Conservation (phyloP, 1,140 invertebrate genomes). For the Drosophila novamexicana region DNA sequence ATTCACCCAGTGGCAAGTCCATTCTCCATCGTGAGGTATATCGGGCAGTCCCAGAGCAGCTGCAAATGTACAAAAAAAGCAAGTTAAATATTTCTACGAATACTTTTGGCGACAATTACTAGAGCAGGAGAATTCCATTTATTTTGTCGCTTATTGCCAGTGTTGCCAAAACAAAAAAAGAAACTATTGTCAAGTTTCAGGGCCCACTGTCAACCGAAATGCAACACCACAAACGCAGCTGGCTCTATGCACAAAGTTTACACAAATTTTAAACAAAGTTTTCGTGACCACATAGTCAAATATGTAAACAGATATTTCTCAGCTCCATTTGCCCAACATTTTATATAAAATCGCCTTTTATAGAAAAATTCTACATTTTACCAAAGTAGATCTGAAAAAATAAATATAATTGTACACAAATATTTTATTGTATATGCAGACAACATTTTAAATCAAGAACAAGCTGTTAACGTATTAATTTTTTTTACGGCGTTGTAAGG, state of each 20-base stretch:
- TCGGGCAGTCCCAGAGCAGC: conserved; percentile 68
- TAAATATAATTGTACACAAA: too few species aligned
- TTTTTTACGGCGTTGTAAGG: too few species aligned
- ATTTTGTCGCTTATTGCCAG: conserved; percentile 1
- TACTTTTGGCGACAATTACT: not conserved
- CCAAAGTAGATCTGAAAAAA: too few species aligned
- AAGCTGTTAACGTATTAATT: too few species aligned
- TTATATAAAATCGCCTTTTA: not conserved
- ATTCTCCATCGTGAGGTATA: conserved; percentile 85
- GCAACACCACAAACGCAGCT: not conserved
- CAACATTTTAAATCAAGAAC: too few species aligned
- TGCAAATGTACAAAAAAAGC: conserved; percentile 21
- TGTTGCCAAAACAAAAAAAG: not conserved
- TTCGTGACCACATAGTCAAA: conserved; percentile 6
- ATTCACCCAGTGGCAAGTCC: conserved; percentile 87
- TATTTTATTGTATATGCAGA: too few species aligned
- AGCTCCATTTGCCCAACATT: not conserved
- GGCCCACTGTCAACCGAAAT: not conserved
- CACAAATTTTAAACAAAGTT: not conserved
- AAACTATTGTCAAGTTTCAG: conserved; percentile 1
- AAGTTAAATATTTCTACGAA: not conserved
- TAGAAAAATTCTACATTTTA: too few species aligned
- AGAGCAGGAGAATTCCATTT: not conserved
- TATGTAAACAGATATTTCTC: conserved; percentile 2
- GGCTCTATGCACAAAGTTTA: not conserved